Percentiles rank a stretch among this genome's conserved stretches.
phyloP scores from a whole-genome alignment of 2,797 vertebrate genomes.

The Buceros bicornis region DNA sequence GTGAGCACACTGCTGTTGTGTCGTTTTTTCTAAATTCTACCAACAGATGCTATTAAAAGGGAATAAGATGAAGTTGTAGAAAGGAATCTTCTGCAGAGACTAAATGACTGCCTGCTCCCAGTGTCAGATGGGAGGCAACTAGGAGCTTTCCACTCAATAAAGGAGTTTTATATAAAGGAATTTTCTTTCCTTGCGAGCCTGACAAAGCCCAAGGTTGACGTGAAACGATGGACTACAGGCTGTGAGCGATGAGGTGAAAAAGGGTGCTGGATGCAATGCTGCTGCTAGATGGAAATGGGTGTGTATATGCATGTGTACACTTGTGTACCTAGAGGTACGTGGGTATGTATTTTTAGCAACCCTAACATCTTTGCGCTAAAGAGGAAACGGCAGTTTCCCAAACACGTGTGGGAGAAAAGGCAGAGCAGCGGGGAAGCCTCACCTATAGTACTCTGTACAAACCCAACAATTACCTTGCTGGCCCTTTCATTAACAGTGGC shows the following conservation, averaged over 20 bases:
- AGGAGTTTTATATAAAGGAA: background rate
- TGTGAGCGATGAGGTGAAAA: background rate
- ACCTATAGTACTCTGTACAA: background rate
- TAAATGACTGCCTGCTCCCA: background rate
- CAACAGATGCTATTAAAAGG: conserved; percentile 54
- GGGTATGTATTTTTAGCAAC: background rate
- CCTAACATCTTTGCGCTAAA: background rate
- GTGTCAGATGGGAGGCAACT: background rate
- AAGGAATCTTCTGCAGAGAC: background rate
- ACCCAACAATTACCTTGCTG: background rate
- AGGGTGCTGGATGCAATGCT: background rate
- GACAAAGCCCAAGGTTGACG: background rate
- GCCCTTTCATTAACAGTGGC: accelerated
- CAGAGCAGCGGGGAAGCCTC: background rate
- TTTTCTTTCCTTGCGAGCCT: background rate
- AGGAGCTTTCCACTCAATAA: background rate
- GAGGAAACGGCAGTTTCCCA: background rate
- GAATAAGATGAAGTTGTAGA: conserved; percentile 63
- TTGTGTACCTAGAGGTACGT: background rate
- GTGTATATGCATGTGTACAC: too few species aligned
- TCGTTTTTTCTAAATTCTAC: background rate
- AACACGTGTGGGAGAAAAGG: background rate
- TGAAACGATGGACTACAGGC: too few species aligned
- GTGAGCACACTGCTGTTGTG: background rate
- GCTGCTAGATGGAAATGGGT: background rate